Conservation (phyloP, 2,888 invertebrate species). For the Acanthoscelides obtectus region DNA sequence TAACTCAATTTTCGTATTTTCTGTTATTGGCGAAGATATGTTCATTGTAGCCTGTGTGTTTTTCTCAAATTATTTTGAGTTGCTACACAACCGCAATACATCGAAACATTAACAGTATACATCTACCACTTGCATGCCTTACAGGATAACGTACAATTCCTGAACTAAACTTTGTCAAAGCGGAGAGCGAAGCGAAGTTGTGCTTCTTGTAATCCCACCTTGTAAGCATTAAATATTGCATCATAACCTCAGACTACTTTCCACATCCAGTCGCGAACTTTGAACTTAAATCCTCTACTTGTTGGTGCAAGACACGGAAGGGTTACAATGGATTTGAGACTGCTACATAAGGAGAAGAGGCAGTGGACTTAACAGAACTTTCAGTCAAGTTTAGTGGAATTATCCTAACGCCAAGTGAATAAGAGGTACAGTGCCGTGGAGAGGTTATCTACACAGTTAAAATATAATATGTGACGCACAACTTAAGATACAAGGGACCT, state of each 20-base stretch:
- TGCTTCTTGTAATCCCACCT: neutral
- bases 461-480: too few species aligned
- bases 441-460: too few species aligned
- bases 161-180: neutral
- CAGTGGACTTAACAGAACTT: too few species aligned
- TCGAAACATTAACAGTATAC: neutral
- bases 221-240: conserved; percentile 42
- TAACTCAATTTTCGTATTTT: too few species aligned
- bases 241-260: conserved; percentile 40
- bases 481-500: too few species aligned
- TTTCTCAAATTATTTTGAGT: neutral
- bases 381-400: too few species aligned
- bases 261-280: conserved; percentile 34
- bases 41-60: too few species aligned
- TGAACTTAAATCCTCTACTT: conserved; percentile 38
- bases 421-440: neutral
- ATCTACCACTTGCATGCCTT: neutral
- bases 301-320: conserved; percentile 33
- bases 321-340: conserved; percentile 16
- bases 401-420: too few species aligned
- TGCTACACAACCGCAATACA: neutral
- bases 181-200: too few species aligned
- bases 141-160: neutral
- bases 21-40: too few species aligned
- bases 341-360: neutral